Percentiles rank a stretch among this genome's conserved stretches.
phyloP scores from a whole-genome alignment of 1,140 invertebrate genomes.

The Caenorhabditis tropicalis region DNA sequence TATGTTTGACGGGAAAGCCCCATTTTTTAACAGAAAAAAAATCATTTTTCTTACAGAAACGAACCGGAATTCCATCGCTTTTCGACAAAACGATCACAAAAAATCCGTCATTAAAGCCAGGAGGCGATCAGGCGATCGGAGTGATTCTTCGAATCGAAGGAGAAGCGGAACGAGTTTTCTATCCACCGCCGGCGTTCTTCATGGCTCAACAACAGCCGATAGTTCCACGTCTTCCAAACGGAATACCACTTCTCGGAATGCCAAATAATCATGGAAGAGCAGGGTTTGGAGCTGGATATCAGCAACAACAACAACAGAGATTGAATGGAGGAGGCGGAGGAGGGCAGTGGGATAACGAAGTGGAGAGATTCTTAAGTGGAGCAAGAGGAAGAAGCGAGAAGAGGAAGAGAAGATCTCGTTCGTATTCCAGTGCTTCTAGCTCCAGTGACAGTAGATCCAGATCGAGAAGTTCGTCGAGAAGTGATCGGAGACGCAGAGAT shows the following conservation, averaged over 20 bases:
- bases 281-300: constrained; percentile 29
- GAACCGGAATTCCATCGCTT: background rate
- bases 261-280: constrained; percentile 38
- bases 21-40: background rate
- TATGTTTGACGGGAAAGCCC: too few species aligned
- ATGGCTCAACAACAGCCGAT: background rate
- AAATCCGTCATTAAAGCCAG: constrained; percentile 3
- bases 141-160: constrained; percentile 3
- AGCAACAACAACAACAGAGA: background rate
- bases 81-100: constrained; percentile 16
- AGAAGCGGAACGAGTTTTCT: constrained; percentile 19
- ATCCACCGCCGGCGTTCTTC: constrained; percentile 9
- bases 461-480: constrained; percentile 24
- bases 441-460: background rate
- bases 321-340: background rate
- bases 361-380: background rate
- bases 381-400: background rate
- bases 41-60: background rate
- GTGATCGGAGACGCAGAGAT: background rate
- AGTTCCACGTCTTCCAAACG: constrained; percentile 46
- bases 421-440: constrained; percentile 12
- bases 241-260: constrained; percentile 27
- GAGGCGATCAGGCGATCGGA: constrained; percentile 8
- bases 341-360: background rate
- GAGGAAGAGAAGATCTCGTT: background rate